Evolutionary conservation across 2,888 invertebrate species (phyloP).

Genomic region (Eilema sororculum): DNA sequence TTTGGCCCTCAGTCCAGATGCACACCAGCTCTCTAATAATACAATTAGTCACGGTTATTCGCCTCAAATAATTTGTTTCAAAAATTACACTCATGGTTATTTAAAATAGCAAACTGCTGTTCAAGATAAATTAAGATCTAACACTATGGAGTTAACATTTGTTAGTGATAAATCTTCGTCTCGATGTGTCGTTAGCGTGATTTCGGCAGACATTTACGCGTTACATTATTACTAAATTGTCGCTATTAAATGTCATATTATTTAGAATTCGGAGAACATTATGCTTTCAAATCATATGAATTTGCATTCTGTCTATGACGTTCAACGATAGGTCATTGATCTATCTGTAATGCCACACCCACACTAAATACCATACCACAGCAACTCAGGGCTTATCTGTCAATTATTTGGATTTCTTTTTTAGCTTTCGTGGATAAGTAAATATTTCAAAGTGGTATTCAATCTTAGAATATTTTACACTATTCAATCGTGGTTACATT

Average conservation of each 20-base stretch:
- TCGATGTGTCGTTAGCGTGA: conserved; percentile 29
- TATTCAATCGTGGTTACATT: background rate
- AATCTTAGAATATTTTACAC: too few species aligned
- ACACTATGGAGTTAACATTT: conserved; percentile 25
- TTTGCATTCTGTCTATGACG: conserved; percentile 14
- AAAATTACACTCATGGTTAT: conserved; percentile 21
- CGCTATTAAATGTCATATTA: conserved; percentile 40
- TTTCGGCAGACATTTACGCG: conserved; percentile 30
- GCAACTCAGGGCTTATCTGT: background rate
- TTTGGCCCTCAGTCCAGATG: too few species aligned
- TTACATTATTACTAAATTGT: conserved; percentile 42
- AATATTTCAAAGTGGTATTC: too few species aligned
- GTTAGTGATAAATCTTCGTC: conserved; percentile 37
- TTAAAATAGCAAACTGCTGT: conserved; percentile 22
- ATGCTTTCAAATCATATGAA: conserved; percentile 16
- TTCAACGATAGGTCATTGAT: conserved; percentile 13
- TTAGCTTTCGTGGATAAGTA: background rate
- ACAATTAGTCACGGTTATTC: conserved; percentile 11
- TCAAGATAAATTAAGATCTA: conserved; percentile 6
- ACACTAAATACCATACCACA: conserved; percentile 6
- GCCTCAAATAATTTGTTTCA: conserved; percentile 7
- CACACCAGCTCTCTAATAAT: conserved; percentile 9
- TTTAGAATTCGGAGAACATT: conserved; percentile 29
- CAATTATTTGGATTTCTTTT: background rate
- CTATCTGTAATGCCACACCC: conserved; percentile 3